A percentile compares a stretch with the other conserved stretches of the same genome.
These are phyloP conservation scores for Ranitomeya variabilis DNA, from an alignment of 2,113 vertebrate genomes.

Conservation along the genomic window DNA sequence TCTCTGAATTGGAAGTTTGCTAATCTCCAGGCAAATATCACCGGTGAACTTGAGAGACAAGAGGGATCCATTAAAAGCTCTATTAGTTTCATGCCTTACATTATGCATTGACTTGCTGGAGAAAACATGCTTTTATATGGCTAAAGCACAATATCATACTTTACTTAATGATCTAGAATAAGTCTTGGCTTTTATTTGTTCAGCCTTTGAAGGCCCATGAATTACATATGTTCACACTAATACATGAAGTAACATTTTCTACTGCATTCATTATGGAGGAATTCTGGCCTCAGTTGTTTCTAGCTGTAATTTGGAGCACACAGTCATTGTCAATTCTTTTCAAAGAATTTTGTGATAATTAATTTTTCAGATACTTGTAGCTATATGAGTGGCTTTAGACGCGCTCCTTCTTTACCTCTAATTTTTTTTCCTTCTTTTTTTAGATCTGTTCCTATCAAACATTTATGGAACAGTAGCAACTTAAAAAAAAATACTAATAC, in stretches of 20 bases:
- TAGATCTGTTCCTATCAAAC: not conserved
- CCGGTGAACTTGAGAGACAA: not conserved
- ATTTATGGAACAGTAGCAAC: not conserved
- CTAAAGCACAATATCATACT: not conserved
- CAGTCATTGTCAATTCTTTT: not conserved
- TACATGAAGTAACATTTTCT: not conserved
- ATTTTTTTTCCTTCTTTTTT: not conserved
- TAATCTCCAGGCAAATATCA: conserved; percentile 15
- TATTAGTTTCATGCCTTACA: not conserved
- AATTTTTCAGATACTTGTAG: not conserved
- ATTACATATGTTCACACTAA: not conserved
- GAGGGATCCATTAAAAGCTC: not conserved
- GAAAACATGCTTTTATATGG: not conserved
- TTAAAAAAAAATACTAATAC: no score
- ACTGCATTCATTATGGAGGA: not conserved
- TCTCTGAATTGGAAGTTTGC: not conserved
- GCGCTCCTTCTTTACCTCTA: not conserved
- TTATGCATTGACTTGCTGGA: not conserved
- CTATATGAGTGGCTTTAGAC: not conserved
- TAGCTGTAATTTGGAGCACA: not conserved
- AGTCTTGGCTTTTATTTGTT: not conserved
- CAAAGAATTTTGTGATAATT: not conserved
- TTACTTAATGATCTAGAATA: not conserved
- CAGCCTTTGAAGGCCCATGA: not conserved
- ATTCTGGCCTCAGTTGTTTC: not conserved